These are phyloP conservation scores for Nesogale talazaci DNA, from an alignment of 2,113 vertebrate species.

Conservation along the genomic window DNA sequence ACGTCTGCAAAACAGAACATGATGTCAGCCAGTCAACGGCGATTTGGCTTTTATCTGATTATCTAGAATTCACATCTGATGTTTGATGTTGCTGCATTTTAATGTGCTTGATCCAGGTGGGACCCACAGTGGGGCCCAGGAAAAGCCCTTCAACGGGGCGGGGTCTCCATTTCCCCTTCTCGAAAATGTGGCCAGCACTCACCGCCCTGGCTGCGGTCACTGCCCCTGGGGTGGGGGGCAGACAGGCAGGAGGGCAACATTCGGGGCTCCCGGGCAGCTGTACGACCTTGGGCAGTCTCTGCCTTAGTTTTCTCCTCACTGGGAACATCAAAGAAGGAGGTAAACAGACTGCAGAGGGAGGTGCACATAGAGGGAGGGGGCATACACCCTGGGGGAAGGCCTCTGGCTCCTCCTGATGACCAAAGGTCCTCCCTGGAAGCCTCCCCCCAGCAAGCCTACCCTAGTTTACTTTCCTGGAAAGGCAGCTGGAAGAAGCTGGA, in stretches of 20 bases:
- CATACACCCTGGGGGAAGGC: neutral
- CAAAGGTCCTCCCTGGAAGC: slow-evolving; percentile 8
- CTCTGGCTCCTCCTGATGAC: neutral
- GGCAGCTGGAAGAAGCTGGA: slow-evolving; percentile 17
- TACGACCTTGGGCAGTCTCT: neutral
- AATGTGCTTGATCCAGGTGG: slow-evolving; percentile 46
- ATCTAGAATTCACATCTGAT: slow-evolving; percentile 71
- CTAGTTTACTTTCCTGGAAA: neutral
- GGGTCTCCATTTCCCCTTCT: slow-evolving; percentile 59
- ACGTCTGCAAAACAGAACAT: slow-evolving; percentile 73
- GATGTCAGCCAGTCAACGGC: slow-evolving; percentile 68
- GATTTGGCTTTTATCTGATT: slow-evolving; percentile 76
- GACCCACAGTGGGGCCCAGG: slow-evolving; percentile 2
- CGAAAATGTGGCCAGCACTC: neutral
- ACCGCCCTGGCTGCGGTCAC: neutral
- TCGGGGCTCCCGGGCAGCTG: neutral
- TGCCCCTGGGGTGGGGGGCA: neutral
- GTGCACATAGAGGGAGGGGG: neutral
- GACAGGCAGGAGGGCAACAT: neutral
- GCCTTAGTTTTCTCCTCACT: neutral
- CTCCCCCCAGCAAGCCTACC: slow-evolving; percentile 19
- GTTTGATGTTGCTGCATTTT: slow-evolving; percentile 64
- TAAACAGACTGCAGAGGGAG: neutral
- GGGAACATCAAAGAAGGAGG: neutral
- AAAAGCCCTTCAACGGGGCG: slow-evolving; percentile 17